These are phyloP conservation scores for Halotydeus destructor DNA, from an alignment of 1,140 invertebrate genomes.

Conservation along the genomic window DNA sequence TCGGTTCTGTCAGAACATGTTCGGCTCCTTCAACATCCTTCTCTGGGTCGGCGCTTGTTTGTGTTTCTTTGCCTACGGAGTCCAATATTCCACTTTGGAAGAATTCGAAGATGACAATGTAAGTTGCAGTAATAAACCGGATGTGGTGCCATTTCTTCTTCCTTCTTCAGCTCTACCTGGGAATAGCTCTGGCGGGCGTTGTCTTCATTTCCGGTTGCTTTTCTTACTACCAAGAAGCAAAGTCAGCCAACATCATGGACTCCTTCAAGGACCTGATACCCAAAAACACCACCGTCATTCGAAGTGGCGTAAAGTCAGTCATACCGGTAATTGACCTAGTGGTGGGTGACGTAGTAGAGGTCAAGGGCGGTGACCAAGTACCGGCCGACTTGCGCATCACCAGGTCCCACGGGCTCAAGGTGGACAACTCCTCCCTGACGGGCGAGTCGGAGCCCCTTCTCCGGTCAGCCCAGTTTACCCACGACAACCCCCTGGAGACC, in stretches of 20 bases:
- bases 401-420: conserved; percentile 68
- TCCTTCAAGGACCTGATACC: conserved; percentile 20
- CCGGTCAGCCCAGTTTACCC: conserved; percentile 67
- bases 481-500: conserved; percentile 88
- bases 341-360: conserved; percentile 59
- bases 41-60: conserved; percentile 52
- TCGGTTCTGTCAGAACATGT: conserved; percentile 39
- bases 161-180: conserved; percentile 25
- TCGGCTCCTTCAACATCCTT: conserved; percentile 47
- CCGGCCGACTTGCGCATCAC: conserved; percentile 82
- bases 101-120: conserved; percentile 34
- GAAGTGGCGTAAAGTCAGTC: conserved; percentile 70
- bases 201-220: conserved; percentile 24
- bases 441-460: conserved; percentile 91
- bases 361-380: conserved; percentile 63
- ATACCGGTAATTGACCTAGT: conserved; percentile 49
- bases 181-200: conserved; percentile 21
- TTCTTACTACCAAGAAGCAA: conserved; percentile 25
- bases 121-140: conserved; percentile 1
- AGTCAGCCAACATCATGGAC: conserved; percentile 20
- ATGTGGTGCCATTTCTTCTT: not conserved
- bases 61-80: conserved; percentile 42
- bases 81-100: conserved; percentile 26
- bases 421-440: conserved; percentile 51
- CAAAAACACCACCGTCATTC: conserved; percentile 25